These are phyloP conservation scores for Megaptera novaeangliae DNA, from an alignment of 2,113 vertebrate genomes.

Conservation along the genomic window DNA sequence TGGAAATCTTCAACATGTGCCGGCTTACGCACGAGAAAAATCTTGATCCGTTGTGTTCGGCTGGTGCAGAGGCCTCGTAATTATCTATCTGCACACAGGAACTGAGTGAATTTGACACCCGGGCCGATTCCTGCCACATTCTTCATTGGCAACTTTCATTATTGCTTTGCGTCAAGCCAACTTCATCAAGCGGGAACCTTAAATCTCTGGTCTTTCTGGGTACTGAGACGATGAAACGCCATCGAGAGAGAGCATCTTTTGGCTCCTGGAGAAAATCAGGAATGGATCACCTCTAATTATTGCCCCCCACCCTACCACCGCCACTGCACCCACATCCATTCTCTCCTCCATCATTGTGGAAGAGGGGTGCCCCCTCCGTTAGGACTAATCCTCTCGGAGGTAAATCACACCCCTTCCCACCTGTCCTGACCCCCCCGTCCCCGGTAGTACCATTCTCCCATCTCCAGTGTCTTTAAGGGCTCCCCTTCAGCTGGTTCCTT, in stretches of 20 bases:
- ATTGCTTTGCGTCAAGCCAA: constrained; percentile 69
- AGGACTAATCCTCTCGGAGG: not conserved
- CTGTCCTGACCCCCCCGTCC: not conserved
- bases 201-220: constrained; percentile 40
- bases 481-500: not conserved
- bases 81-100: constrained; percentile 40
- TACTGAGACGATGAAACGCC: not conserved
- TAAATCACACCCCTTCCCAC: not conserved
- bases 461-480: not conserved
- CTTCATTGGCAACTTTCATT: constrained; percentile 66
- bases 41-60: not conserved
- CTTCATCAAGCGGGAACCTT: constrained; percentile 69
- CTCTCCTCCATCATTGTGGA: accelerated
- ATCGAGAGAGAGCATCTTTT: not conserved
- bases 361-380: not conserved
- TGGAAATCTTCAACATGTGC: constrained; percentile 67
- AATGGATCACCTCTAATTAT: not conserved
- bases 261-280: constrained; percentile 9
- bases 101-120: constrained; percentile 72
- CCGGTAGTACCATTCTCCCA: too few species aligned
- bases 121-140: constrained; percentile 60
- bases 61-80: constrained; percentile 37
- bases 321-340: not conserved
- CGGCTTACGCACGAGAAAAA: not conserved
- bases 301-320: not conserved